Conservation (phyloP, 2,888 invertebrate species). For the Rugalucina vietnamica region DNA sequence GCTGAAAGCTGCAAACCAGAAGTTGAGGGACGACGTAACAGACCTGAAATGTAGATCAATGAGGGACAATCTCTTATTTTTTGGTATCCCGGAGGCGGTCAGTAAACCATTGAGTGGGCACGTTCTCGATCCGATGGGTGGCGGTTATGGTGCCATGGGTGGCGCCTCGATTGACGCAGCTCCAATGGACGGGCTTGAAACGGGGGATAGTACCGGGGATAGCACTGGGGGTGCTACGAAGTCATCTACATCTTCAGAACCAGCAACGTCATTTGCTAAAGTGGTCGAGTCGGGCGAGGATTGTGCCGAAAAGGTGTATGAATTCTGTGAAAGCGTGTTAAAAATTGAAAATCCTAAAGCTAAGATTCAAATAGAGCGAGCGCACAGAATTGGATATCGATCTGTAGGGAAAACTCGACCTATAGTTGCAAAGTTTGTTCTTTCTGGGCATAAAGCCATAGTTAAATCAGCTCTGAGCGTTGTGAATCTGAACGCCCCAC, state of each 20-base stretch:
- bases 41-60: constrained; percentile 29
- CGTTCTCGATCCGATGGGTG: neutral
- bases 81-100: neutral
- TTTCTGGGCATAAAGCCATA: no score
- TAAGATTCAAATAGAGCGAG: neutral
- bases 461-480: no score
- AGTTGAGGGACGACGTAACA: constrained; percentile 6
- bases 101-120: neutral
- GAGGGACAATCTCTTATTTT: constrained; percentile 25
- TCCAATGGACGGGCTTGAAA: no score
- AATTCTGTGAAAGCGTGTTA: neutral
- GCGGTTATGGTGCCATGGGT: neutral
- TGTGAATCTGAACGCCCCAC: no score
- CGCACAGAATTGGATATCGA: neutral
- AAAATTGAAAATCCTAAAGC: neutral
- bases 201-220: neutral
- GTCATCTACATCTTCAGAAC: no score
- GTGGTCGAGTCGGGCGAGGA: neutral
- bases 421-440: no score
- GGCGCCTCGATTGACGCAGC: neutral
- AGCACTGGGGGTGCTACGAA: no score
- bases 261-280: neutral
- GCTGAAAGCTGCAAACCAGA: neutral
- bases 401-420: no score
- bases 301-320: neutral